Conservation (phyloP, 53 echinoderm and acorn worm species). For the Hippasteria phrygiana region DNA sequence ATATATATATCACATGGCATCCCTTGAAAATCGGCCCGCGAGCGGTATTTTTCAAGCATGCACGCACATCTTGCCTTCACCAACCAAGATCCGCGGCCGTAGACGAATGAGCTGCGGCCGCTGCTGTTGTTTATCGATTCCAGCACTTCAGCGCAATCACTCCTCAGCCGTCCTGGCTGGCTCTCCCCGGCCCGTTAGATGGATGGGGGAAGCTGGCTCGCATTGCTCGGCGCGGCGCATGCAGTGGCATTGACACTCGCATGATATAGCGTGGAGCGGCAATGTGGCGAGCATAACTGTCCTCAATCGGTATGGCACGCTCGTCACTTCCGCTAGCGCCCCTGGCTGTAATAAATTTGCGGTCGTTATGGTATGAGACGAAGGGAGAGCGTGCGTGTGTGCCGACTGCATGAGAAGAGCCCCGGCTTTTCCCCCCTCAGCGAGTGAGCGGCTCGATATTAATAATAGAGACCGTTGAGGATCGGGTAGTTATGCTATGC, state of each 20-base stretch:
- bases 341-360: slow-evolving; percentile 63
- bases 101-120: slow-evolving; percentile 35
- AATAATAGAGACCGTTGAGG: slow-evolving; percentile 49
- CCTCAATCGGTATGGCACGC: slow-evolving; percentile 64
- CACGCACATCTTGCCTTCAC: background rate
- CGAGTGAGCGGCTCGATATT: slow-evolving; percentile 58
- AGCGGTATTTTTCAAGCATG: slow-evolving; percentile 16
- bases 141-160: slow-evolving; percentile 62
- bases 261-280: slow-evolving; percentile 57
- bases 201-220: background rate
- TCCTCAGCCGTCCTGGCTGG: slow-evolving; percentile 41
- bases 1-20: slow-evolving; percentile 51
- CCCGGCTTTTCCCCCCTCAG: slow-evolving; percentile 6
- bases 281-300: slow-evolving; percentile 65
- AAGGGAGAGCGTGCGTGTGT: slow-evolving; percentile 38
- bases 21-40: slow-evolving; percentile 46
- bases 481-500: slow-evolving; percentile 22
- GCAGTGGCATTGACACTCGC: slow-evolving; percentile 45
- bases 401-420: slow-evolving; percentile 37
- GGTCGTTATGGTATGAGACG: slow-evolving; percentile 65
- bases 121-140: slow-evolving; percentile 66
- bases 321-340: slow-evolving; percentile 68
- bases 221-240: background rate
- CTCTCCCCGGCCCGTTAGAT: background rate
- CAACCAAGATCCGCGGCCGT: slow-evolving; percentile 22